Percentiles rank a stretch among this genome's conserved stretches.
These are phyloP conservation scores for Poicephalus gulielmi DNA, from an alignment of 2,113 vertebrate genomes.

Conservation along the genomic window DNA sequence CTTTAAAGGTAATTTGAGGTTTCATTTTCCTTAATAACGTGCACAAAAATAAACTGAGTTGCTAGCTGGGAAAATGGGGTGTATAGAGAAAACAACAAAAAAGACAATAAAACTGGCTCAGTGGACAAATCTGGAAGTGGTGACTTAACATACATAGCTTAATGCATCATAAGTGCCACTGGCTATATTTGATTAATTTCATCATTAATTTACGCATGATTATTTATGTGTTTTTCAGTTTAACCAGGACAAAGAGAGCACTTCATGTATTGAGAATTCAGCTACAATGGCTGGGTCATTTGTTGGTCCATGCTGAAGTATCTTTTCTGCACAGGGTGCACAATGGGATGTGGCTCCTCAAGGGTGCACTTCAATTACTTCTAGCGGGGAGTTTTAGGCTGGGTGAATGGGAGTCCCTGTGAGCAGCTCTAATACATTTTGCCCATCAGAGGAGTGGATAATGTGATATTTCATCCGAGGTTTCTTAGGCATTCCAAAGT, in stretches of 20 bases:
- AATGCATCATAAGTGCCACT: not conserved
- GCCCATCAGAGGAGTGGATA: not conserved
- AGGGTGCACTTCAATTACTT: not conserved
- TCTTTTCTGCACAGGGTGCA: not conserved
- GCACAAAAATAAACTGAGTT: not conserved
- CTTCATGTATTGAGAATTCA: not conserved
- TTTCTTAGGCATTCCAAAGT: not conserved
- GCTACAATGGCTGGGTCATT: not conserved
- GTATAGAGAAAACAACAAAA: not conserved
- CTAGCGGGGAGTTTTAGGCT: not conserved
- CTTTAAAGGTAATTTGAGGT: not conserved
- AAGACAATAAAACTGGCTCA: not conserved
- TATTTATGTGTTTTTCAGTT: not conserved
- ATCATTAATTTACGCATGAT: not conserved
- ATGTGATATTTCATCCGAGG: not conserved
- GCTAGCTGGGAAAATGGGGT: not conserved
- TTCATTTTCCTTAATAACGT: slow-evolving; percentile 24
- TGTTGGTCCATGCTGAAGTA: not conserved
- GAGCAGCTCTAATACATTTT: not conserved
- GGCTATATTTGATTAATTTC: not conserved
- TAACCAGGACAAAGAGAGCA: not conserved
- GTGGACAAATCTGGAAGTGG: not conserved
- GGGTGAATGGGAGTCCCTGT: not conserved
- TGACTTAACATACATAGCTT: not conserved
- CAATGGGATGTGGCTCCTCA: not conserved